Evolutionary conservation across 2,888 invertebrate genomes (phyloP).

Genomic region (Orthonevra nobilis): DNA sequence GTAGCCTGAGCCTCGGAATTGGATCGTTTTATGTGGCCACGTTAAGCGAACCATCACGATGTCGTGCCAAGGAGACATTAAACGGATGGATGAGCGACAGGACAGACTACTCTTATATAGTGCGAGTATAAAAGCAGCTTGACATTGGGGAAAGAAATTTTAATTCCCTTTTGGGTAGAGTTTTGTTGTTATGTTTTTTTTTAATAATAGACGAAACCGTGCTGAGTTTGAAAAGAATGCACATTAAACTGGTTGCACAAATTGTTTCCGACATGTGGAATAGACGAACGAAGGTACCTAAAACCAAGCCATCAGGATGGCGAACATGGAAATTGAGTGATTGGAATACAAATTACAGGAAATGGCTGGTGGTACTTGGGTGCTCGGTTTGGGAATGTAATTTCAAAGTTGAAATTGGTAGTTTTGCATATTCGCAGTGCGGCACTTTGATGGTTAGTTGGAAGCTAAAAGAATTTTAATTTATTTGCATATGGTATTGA

Average conservation of each 20-base stretch:
- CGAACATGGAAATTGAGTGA: constrained; percentile 48
- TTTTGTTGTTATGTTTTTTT: too few species aligned
- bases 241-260: constrained; percentile 29
- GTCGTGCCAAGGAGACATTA: constrained; percentile 55
- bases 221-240: constrained; percentile 15
- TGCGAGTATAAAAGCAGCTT: not conserved
- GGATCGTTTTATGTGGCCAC: constrained; percentile 33
- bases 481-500: too few species aligned
- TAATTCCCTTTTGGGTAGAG: constrained; percentile 15
- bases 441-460: too few species aligned
- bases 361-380: constrained; percentile 9
- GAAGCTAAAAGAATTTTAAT: too few species aligned
- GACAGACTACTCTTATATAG: constrained; percentile 24
- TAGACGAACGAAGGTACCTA: not conserved
- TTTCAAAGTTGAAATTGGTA: not conserved
- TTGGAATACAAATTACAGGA: constrained; percentile 62
- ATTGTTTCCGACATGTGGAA: constrained; percentile 29
- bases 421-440: not conserved
- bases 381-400: not conserved
- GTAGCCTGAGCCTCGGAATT: constrained; percentile 38
- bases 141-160: constrained; percentile 17
- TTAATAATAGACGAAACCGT: not conserved
- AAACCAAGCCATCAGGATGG: constrained; percentile 21
- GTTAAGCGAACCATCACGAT: not conserved
- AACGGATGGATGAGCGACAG: not conserved